A percentile compares a stretch with the other conserved stretches of the same genome.
These are phyloP conservation scores for Coleophora deauratella DNA, from an alignment of 2,888 invertebrate genomes.

Conservation along the genomic window DNA sequence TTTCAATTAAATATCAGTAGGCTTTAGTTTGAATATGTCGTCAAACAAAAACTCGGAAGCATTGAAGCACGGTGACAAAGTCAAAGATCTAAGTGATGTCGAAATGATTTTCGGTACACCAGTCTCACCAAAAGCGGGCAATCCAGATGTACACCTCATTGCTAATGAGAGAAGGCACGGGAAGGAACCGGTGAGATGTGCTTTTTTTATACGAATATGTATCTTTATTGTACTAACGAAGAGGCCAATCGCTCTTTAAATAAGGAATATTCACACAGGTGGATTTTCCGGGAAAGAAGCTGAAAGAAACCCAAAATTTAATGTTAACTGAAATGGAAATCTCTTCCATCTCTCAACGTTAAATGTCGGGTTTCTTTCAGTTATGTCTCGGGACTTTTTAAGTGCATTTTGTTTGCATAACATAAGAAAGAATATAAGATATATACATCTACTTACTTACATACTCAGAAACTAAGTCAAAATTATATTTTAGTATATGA, in stretches of 20 bases:
- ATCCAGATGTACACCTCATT: slow-evolving; percentile 26
- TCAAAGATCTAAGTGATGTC: slow-evolving; percentile 27
- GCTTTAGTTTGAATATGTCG: not conserved
- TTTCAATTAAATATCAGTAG: not conserved
- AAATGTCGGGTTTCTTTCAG: too few species aligned
- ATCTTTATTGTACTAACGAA: not conserved
- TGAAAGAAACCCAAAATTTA: not conserved
- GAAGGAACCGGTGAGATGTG: slow-evolving; percentile 21
- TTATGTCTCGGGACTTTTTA: too few species aligned
- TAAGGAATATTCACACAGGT: too few species aligned
- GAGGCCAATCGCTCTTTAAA: not conserved
- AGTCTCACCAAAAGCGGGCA: slow-evolving; percentile 21
- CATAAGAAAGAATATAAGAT: too few species aligned
- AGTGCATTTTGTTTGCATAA: too few species aligned
- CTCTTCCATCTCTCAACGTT: not conserved
- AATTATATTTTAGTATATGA: too few species aligned
- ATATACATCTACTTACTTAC: too few species aligned
- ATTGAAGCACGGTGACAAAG: slow-evolving; percentile 5
- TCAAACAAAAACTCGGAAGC: slow-evolving; percentile 21
- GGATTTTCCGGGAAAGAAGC: not conserved
- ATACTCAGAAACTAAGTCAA: too few species aligned
- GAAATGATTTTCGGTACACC: slow-evolving; percentile 51
- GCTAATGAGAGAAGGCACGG: slow-evolving; percentile 27
- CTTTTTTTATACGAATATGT: not conserved
- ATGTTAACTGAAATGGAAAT: not conserved